Evolutionary conservation across 53 echinoderm and acorn worm species (phyloP), one percentile per base, ranked within the genome.

Genomic region (Stichopus horrens): DNA sequence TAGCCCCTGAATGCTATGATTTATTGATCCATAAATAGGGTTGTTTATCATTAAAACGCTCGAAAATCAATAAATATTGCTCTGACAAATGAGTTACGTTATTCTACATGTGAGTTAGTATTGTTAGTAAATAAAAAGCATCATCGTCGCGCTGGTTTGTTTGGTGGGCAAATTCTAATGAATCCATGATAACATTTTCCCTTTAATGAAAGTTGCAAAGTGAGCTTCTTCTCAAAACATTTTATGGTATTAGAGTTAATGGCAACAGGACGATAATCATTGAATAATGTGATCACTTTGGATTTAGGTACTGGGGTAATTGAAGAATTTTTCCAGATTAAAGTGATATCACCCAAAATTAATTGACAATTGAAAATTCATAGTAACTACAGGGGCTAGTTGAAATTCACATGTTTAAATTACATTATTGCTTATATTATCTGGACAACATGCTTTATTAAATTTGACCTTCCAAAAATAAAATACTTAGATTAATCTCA

Each of bases 301-400:
- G 52, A 53, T 78, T 78, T 78, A 54, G 78, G 78, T 2, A 78
- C 78, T 8, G 78, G 78, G 11, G 78, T 78, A 9, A 78, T 78
- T 78, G 78, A 10, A 8, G 52, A 78, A 10, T 54, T 52, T 53
- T 78, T 78, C 78, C 78, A 78, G 13, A 53, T 7, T 9, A 78
- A 11, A 78, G 78, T 13, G 54, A 78, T 53, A 4, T 78, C 78
- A 53, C 78, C 78, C 78, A 37, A 54, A 8, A 78, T 54, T 54
- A 53, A 78, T 78, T 52, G 78, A 16, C 9, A 9, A 5, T 55
- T 78, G 78, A 68, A 78, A 78, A 53, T 54, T 78, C 19, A 54
- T 54, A 52, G 78, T 78, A 19, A 52, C 54, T 9, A 78, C 54
- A 4, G 78, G 53, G 0, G 78, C 53, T 78, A 78, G 54, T 2